Conservation (phyloP, 2,113 vertebrate species). For the Macroglossus sobrinus region DNA sequence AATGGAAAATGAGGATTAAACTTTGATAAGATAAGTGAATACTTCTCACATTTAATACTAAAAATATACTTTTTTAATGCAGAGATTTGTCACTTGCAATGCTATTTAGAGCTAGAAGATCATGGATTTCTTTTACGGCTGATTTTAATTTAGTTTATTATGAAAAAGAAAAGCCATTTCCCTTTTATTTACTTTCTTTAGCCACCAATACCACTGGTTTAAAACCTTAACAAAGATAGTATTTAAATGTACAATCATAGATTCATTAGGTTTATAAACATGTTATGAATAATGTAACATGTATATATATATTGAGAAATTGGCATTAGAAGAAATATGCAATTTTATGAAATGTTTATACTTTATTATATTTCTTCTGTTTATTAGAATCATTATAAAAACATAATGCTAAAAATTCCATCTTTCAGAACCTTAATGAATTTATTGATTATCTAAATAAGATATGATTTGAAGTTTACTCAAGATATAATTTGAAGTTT, state of each 20-base stretch:
- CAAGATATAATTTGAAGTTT: not conserved
- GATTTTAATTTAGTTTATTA: slow-evolving; percentile 19
- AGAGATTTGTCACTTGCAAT: slow-evolving; percentile 14
- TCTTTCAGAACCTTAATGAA: not conserved
- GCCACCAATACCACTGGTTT: not conserved
- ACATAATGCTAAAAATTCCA: not conserved
- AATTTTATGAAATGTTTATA: not conserved
- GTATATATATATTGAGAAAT: not conserved
- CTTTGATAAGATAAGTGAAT: not conserved
- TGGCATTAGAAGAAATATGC: not conserved
- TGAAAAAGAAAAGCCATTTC: slow-evolving; percentile 28
- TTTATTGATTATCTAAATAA: not conserved
- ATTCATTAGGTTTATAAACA: not conserved
- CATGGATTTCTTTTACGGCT: not conserved
- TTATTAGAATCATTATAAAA: not conserved
- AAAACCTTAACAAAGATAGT: slow-evolving; percentile 1
- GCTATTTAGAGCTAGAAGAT: not conserved
- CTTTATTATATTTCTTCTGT: not conserved
- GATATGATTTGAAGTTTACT: not conserved
- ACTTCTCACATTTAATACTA: slow-evolving; percentile 7
- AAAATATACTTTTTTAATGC: not conserved
- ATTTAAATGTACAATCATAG: not conserved
- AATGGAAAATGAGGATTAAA: not conserved
- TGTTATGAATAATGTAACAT: not conserved
- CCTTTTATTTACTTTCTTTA: slow-evolving; percentile 45